Evolutionary conservation across 2,113 vertebrate species (phyloP).

Genomic region (Pituophis catenifer): DNA sequence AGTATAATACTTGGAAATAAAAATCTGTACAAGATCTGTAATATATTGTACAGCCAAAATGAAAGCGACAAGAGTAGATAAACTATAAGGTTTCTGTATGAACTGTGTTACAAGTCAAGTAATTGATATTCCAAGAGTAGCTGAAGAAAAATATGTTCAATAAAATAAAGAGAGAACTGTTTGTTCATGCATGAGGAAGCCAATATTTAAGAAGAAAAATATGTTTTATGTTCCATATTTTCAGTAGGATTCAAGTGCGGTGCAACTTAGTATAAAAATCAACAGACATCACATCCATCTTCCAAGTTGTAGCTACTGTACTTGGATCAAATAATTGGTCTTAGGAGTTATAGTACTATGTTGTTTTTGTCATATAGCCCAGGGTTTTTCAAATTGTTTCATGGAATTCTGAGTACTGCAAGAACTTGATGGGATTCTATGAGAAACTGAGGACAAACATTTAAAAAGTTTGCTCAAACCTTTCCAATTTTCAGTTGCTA

Average conservation of each 20-base stretch:
- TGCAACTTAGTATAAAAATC: neutral
- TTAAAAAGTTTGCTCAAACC: neutral
- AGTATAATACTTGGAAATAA: neutral
- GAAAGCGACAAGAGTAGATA: slow-evolving; percentile 10
- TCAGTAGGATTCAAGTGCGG: neutral
- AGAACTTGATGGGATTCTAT: neutral
- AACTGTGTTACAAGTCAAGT: neutral
- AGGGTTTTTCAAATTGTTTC: neutral
- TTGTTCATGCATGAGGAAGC: neutral
- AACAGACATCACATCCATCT: neutral
- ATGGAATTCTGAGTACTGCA: neutral
- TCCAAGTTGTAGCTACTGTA: neutral
- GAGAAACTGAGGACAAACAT: neutral
- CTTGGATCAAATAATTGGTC: neutral
- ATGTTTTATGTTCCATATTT: neutral
- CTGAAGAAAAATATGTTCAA: neutral
- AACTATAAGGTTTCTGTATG: slow-evolving; percentile 4
- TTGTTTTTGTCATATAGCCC: neutral
- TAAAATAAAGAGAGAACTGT: neutral
- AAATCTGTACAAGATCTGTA: neutral
- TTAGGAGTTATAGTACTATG: neutral
- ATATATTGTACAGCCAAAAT: slow-evolving; percentile 16
- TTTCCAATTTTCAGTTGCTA: neutral
- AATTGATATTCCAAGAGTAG: slow-evolving; percentile 8
- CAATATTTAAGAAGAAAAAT: neutral